phyloP scores from a whole-genome alignment of 2,797 vertebrate species.

The Petrocephalus sullivani region DNA sequence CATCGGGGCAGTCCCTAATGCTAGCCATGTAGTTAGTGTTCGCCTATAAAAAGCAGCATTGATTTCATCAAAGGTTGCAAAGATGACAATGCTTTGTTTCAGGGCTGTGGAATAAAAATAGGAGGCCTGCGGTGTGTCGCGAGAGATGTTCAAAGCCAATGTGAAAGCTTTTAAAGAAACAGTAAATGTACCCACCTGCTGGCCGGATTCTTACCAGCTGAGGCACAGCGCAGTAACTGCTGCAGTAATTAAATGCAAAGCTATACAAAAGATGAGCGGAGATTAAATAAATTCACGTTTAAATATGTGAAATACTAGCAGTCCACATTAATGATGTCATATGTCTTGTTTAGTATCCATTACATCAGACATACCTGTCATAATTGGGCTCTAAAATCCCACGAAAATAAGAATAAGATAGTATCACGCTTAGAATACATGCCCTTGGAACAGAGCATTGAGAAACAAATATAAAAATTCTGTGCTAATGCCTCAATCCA shows the following conservation, averaged over 20 bases:
- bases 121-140: background rate
- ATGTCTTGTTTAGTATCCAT: background rate
- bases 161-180: background rate
- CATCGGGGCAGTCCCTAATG: background rate
- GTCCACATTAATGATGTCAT: background rate
- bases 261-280: background rate
- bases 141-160: background rate
- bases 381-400: background rate
- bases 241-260: slow-evolving; percentile 8
- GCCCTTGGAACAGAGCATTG: background rate
- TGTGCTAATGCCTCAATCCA: slow-evolving; percentile 17
- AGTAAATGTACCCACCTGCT: slow-evolving; percentile 7
- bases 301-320: background rate
- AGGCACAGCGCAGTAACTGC: background rate
- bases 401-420: background rate
- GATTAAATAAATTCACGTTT: background rate
- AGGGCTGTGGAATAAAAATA: background rate
- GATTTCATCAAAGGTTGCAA: slow-evolving; percentile 22
- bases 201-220: background rate
- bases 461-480: background rate
- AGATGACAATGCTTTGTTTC: background rate
- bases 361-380: background rate
- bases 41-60: slow-evolving; percentile 12
- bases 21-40: slow-evolving; percentile 16
- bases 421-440: background rate